Evolutionary conservation across 1,140 invertebrate species (phyloP).

Genomic region (Calliphora vicina): DNA sequence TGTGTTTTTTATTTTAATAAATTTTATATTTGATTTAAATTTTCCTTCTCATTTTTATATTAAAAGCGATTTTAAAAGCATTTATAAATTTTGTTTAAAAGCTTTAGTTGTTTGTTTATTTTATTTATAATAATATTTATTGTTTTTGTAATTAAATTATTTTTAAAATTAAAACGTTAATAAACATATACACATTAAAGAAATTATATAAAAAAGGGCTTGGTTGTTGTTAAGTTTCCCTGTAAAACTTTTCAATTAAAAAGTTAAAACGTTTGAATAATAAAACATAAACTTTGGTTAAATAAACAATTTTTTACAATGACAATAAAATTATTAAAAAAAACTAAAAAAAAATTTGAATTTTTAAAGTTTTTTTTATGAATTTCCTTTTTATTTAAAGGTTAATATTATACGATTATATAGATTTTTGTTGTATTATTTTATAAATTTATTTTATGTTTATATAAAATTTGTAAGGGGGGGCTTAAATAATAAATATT

Average conservation of each 20-base stretch:
- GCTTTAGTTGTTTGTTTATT: neutral
- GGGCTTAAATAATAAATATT: neutral
- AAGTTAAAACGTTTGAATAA: neutral
- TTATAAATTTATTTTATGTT: neutral
- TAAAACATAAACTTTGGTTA: neutral
- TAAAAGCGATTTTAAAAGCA: constrained; percentile 10
- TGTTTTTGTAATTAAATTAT: neutral
- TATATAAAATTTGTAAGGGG: neutral
- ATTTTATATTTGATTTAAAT: neutral
- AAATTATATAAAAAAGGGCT: neutral
- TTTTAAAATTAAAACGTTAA: neutral
- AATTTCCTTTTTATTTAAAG: too few relatives aligned
- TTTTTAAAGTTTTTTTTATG: too few relatives aligned
- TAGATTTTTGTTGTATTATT: neutral
- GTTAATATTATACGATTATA: too few relatives aligned
- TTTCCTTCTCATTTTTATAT: neutral
- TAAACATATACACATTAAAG: neutral
- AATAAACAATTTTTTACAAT: neutral
- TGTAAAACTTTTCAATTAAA: neutral
- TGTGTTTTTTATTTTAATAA: neutral
- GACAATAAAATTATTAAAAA: neutral
- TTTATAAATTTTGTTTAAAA: neutral
- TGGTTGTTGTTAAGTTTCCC: neutral
- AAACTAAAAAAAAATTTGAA: neutral
- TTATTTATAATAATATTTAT: constrained; percentile 5